Conservation (phyloP, 2,888 invertebrate genomes). For the Orchesella flavescens region DNA sequence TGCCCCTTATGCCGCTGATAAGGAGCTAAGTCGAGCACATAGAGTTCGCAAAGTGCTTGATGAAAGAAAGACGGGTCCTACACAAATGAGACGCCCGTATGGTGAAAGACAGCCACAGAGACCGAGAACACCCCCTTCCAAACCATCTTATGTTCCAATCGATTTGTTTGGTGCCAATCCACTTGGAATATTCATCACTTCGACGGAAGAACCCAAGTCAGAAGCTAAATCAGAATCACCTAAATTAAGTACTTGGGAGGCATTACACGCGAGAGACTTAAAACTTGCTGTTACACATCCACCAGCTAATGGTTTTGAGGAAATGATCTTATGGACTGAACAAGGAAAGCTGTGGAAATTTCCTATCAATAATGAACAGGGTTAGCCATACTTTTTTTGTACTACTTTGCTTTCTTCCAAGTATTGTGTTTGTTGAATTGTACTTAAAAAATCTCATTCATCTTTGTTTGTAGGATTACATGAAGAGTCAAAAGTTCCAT, state of each 20-base stretch:
- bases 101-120: not conserved
- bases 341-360: slow-evolving; percentile 97
- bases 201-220: not conserved
- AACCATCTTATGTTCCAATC: slow-evolving; percentile 72
- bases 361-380: slow-evolving; percentile 98
- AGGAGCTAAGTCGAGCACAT: slow-evolving; percentile 66
- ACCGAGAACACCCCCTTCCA: not conserved
- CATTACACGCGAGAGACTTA: slow-evolving; percentile 81
- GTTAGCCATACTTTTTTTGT: slow-evolving; percentile 75
- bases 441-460: too few species aligned
- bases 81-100: not conserved
- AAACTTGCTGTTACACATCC: slow-evolving; percentile 81
- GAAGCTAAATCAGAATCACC: slow-evolving; percentile 73
- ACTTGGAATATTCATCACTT: slow-evolving; percentile 80
- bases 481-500: slow-evolving; percentile 80
- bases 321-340: slow-evolving; percentile 94
- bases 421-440: not conserved
- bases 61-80: slow-evolving; percentile 70
- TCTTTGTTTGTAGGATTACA: slow-evolving; percentile 75
- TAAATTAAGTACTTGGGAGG: slow-evolving; percentile 81
- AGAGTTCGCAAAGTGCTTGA: slow-evolving; percentile 72
- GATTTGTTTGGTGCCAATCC: slow-evolving; percentile 80
- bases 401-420: not conserved
- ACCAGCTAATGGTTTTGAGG: slow-evolving; percentile 91
- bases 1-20: not conserved